Evolutionary conservation across 2,797 vertebrate genomes (phyloP).

Genomic region (Microchirus variegatus): DNA sequence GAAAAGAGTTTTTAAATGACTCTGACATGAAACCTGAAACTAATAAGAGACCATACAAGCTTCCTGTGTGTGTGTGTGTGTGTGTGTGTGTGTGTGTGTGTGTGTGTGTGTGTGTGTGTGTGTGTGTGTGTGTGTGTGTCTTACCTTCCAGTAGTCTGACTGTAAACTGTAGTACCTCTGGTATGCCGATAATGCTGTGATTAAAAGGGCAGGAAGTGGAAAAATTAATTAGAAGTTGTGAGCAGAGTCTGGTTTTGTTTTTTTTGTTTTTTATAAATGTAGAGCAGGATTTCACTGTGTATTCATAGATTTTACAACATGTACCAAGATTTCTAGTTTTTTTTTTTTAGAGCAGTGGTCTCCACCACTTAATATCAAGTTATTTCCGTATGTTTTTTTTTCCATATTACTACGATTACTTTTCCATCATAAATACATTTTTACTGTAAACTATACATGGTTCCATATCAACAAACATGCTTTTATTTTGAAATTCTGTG

Average conservation of each 20-base stretch:
- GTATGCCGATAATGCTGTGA: slow-evolving; percentile 99
- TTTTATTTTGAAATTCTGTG: no score
- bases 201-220: slow-evolving; percentile 48
- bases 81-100: neutral
- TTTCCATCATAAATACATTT: no score
- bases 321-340: no score
- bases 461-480: no score
- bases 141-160: slow-evolving; percentile 99
- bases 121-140: slow-evolving; percentile 36
- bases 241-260: slow-evolving; percentile 12
- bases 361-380: no score
- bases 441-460: no score
- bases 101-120: neutral
- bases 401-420: no score
- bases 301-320: no score
- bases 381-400: no score
- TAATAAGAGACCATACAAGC: slow-evolving; percentile 4
- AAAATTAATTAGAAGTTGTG: neutral
- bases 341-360: no score
- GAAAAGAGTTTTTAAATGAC: slow-evolving; percentile 31
- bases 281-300: no score
- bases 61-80: slow-evolving; percentile 41
- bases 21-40: slow-evolving; percentile 26
- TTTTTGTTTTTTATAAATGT: no score
- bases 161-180: slow-evolving; percentile 99